Percentiles rank a stretch among this genome's conserved stretches.
Conservation (phyloP, 2,797 vertebrate species). For the Liasis olivaceus region DNA sequence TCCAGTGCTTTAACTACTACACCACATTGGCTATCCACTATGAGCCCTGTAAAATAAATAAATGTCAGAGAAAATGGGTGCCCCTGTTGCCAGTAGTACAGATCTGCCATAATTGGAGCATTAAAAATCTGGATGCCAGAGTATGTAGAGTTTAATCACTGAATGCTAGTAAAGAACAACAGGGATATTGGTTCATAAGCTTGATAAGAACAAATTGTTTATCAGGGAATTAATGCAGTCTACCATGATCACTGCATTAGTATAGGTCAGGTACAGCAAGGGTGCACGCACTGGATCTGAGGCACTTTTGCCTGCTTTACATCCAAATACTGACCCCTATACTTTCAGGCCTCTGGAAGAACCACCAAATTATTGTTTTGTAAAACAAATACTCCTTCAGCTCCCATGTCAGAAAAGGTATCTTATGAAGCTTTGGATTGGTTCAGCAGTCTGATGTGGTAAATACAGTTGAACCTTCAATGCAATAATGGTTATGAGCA, state of each 20-base stretch:
- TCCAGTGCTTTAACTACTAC: too few species aligned
- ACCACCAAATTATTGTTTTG: background rate
- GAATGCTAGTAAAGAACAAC: too few species aligned
- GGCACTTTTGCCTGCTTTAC: background rate
- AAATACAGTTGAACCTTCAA: background rate
- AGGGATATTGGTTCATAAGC: background rate
- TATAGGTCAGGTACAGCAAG: background rate
- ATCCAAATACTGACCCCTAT: background rate
- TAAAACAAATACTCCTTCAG: background rate
- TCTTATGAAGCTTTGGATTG: background rate
- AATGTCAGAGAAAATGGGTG: too few species aligned
- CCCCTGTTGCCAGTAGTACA: too few species aligned
- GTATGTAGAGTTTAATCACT: too few species aligned
- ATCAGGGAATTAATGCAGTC: background rate
- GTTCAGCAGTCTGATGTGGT: background rate
- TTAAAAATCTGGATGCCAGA: too few species aligned
- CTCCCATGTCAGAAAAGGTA: background rate
- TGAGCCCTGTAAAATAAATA: too few species aligned
- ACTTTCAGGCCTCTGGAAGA: background rate
- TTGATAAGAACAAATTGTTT: background rate
- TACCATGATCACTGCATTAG: background rate
- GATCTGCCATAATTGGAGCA: too few species aligned
- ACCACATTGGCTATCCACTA: too few species aligned
- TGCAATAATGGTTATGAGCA: background rate
- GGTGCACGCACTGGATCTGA: background rate